Evolutionary conservation across 2,113 vertebrate genomes (phyloP), one percentile per base, ranked within the genome.

Genomic region (Rhizomys pruinosus): DNA sequence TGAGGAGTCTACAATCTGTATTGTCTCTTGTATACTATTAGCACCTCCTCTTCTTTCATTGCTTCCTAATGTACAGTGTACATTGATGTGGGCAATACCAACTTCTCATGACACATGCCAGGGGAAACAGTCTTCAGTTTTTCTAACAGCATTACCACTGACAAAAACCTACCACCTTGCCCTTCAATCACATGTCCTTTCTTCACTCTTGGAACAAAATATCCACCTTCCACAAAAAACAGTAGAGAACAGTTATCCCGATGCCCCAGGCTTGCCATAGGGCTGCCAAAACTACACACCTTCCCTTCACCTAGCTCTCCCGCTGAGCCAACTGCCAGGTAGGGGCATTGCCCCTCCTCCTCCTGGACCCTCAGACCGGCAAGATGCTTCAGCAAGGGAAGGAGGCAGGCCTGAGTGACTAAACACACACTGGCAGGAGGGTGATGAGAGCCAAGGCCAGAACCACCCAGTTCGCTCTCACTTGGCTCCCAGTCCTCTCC

Each of bases 151-250:
- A 39, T 87, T 69, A 23, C 13, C 44, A 13, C 12, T 42, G 0
- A 87, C 42, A 80, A 71, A 87, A 4, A 77, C 27, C 63, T 81
- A 66, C 23, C 44, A 66, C 23, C 44, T 7, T 3, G 0, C 29
- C 37, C 29, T 84, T 72, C 57, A 87, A 61, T 64, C 44, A n/a
- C n/a, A 61, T 61, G 0, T 34, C 44, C 12, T 55, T 82, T 66
- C 79, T 93, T 94, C 34, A 57, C 12, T 61, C 86, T 52, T 27
- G 89, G 91, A 92, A 76, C 69, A 87, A 68, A 90, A 68, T 59
- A 59, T 69, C 44, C 61, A 17, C 59, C 37, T 80, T 71, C 52
- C 32, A 22, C 11, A 44, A 55, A 71, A n/a, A 82, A 85, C 47
- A 6, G 47, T 52, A 52, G 47, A 52, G 6, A 52, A 52, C 47